phyloP scores from a whole-genome alignment of 2,888 invertebrate species.

The Spilarctia lutea region DNA sequence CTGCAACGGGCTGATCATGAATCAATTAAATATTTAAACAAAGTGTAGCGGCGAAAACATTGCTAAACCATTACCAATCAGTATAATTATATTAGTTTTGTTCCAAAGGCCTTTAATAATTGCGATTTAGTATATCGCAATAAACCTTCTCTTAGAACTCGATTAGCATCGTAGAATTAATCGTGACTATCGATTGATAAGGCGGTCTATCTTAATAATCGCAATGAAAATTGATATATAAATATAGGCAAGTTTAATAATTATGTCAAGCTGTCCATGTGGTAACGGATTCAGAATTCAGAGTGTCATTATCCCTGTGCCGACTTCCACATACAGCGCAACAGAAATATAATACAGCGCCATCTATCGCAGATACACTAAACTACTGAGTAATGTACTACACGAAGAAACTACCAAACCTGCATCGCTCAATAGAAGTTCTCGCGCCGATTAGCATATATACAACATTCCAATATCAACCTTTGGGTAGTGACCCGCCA shows the following conservation, averaged over 20 bases:
- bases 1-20: too few species aligned
- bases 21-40: not conserved
- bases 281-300: too few species aligned
- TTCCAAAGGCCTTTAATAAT: slow-evolving; percentile 9
- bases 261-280: not conserved
- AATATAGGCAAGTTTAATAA: not conserved
- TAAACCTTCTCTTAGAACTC: not conserved
- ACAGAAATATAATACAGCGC: too few species aligned
- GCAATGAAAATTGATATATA: not conserved
- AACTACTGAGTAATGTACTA: too few species aligned
- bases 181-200: not conserved
- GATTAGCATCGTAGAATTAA: not conserved
- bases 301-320: too few species aligned
- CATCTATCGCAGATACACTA: too few species aligned
- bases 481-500: too few species aligned
- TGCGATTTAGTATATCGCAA: slow-evolving; percentile 5
- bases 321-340: too few species aligned
- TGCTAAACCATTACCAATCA: slow-evolving; percentile 15
- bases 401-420: too few species aligned
- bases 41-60: not conserved
- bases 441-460: too few species aligned
- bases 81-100: slow-evolving; percentile 17
- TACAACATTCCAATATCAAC: too few species aligned
- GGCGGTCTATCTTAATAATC: not conserved
- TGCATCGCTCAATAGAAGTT: too few species aligned